Percentiles rank a stretch among this genome's conserved stretches.
These are phyloP conservation scores for Heliconius himera DNA, from an alignment of 1,140 invertebrate species.

Conservation along the genomic window DNA sequence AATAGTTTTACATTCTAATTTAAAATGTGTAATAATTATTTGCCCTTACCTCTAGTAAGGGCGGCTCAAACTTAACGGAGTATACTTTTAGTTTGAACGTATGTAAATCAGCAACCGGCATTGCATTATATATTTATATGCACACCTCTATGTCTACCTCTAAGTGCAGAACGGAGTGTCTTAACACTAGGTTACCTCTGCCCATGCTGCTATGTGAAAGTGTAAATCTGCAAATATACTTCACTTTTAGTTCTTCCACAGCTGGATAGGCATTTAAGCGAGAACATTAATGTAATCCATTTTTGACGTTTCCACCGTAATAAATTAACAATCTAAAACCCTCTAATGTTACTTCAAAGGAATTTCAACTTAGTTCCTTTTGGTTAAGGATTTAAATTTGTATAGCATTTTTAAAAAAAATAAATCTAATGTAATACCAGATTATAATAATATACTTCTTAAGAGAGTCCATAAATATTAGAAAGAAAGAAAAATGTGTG, in stretches of 20 bases:
- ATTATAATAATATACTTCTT: background rate
- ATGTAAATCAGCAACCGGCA: too few relatives aligned
- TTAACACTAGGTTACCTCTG: background rate
- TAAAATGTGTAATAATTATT: background rate
- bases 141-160: too few relatives aligned
- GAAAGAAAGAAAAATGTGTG: background rate
- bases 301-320: constrained; percentile 10
- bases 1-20: too few relatives aligned
- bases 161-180: background rate
- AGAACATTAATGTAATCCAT: constrained; percentile 5
- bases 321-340: constrained; percentile 4
- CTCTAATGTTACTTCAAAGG: background rate
- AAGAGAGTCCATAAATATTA: background rate
- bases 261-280: background rate
- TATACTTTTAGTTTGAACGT: too few relatives aligned
- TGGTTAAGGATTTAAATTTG: background rate
- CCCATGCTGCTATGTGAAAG: too few relatives aligned
- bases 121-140: too few relatives aligned
- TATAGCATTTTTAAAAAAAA: background rate
- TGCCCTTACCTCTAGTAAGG: too few relatives aligned
- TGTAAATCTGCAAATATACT: background rate
- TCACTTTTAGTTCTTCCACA: background rate
- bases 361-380: background rate
- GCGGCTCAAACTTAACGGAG: too few relatives aligned
- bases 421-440: background rate